A percentile compares a stretch with the other conserved stretches of the same genome.
Evolutionary conservation across 1,140 invertebrate genomes (phyloP).

Genomic region (Eupristina koningsbergeri): DNA sequence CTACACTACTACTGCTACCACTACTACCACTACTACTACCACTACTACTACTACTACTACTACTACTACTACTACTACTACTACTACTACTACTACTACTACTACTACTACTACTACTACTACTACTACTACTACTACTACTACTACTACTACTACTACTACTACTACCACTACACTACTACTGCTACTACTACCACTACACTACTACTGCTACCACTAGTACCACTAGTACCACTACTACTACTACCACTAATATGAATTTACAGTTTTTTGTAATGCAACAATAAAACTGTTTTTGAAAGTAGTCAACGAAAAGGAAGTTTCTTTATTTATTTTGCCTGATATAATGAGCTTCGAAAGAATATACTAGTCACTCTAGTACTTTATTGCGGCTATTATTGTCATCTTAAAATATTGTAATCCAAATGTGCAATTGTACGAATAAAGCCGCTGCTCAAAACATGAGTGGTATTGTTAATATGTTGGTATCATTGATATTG

Average conservation of each 20-base stretch:
- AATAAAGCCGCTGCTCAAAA: no score
- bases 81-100: background rate
- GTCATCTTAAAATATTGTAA: background rate
- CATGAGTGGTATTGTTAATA: no score
- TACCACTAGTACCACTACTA: background rate
- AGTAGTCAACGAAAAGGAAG: constrained; percentile 30
- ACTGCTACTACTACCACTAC: background rate
- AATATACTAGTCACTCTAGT: constrained; percentile 15
- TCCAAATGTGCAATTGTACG: background rate
- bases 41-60: background rate
- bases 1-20: constrained; percentile 1
- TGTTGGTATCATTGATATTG: no score
- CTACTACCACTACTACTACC: background rate
- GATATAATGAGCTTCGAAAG: background rate
- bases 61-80: background rate
- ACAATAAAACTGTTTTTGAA: constrained; percentile 47
- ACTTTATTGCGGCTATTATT: constrained; percentile 39
- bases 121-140: background rate
- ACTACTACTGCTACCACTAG: background rate
- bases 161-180: constrained; percentile 8
- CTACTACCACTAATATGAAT: constrained; percentile 14
- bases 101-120: constrained; percentile 9
- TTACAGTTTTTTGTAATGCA: constrained; percentile 40
- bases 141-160: background rate
- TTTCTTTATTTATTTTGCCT: constrained; percentile 46